Evolutionary conservation across 1,140 invertebrate species (phyloP), one percentile per base, ranked within the genome.

Genomic region (Pseudomyrmex gracilis): DNA sequence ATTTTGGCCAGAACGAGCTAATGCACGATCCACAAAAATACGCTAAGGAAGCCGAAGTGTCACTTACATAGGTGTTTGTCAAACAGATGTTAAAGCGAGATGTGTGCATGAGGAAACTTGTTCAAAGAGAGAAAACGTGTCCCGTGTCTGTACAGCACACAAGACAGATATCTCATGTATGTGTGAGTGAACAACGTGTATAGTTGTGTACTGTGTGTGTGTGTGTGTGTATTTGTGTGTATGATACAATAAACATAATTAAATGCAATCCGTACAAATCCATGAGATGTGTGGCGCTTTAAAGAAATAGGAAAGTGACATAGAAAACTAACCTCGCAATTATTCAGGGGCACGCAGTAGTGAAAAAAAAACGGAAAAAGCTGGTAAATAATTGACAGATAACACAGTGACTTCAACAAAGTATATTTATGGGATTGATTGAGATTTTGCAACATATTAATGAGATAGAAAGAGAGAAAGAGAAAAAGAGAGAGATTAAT

Each of bases 241-340:
- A 71, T 70, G 76, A 58, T 34, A 80, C 20, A 17, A 60, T 49
- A 53, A 60, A 68, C 34, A 71, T 83, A 85, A 85, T 85, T 49
- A 61, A 82, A 83, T 64, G 71, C 67, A 73, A 34, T 58, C 47
- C 22, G 34, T 85, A 83, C 43, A 80, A 55, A 74, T 55, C 13
- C 57, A 17, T 71, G 45, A 61, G 76, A 84, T 82, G 63, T 70
- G 70, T 87, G 85, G 83, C 34, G 34, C 34, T 34, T 93, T 93
- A 94, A 88, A 94, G 92, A 89, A 94, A 94, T 89, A 94, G 89
- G 85, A 94, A 94, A 91, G 93, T 94, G 89, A 94, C 91, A 85
- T 94, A 94, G 90, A 94, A 94, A 93, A 94, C 93, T 94, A 89
- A 94, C 93, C 93, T 94, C 93, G 87, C 87, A 93, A 92, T 92